Base-by-base conservation (phyloP, 1,140 invertebrate species). In the Daktulosphaira vitifoliae region DNA sequence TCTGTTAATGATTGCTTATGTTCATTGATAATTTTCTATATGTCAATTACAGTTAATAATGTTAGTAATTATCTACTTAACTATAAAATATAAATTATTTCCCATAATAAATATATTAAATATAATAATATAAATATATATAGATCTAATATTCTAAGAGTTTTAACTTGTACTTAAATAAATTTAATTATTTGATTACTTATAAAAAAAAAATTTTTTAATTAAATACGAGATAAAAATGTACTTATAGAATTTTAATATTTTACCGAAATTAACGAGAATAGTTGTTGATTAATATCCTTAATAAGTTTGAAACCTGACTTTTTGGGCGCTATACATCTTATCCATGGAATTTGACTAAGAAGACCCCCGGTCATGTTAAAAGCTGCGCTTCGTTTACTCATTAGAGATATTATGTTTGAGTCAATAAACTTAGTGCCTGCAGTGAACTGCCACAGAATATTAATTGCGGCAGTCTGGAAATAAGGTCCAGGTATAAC, bases 381-480 rank as follows among this genome's bases (percentile, higher is more conserved):
- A 66, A 89, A 88, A 0, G 80, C 78, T 70, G 78, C 80, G 0
- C 82, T 78, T 23, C 85, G 77, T 39, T 78, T 76, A 59, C 79
- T 76, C 72, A 91, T 76, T 16, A 87, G 72, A 11, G 81, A 73
- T 1, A 88, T 72, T 49, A 88, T 72, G 42, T 80, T 73, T 20
- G 51, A 46, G 1, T 67, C 6, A 5, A 68, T 68, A 13, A 80
- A 78, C 48, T 77, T 71, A 64, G 81, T 77, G 56, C 89, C 90
- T 7, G 85, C 82, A 1, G 82, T 78, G 37, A 88, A 76, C 25
- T 78, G 81, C 88, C 87, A 90, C 2, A 90, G 70, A 1, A 88
- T 82, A 71, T 89, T 90, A 66, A 90, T 77, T 0, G 88, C 82
- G 15, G 81, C 79, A 44, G 67, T 20, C n/a, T 62, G 51, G 3